Percentiles rank a stretch among this genome's conserved stretches.
Evolutionary conservation across 2,113 vertebrate species (phyloP).

Genomic region (Pavo muticus): DNA sequence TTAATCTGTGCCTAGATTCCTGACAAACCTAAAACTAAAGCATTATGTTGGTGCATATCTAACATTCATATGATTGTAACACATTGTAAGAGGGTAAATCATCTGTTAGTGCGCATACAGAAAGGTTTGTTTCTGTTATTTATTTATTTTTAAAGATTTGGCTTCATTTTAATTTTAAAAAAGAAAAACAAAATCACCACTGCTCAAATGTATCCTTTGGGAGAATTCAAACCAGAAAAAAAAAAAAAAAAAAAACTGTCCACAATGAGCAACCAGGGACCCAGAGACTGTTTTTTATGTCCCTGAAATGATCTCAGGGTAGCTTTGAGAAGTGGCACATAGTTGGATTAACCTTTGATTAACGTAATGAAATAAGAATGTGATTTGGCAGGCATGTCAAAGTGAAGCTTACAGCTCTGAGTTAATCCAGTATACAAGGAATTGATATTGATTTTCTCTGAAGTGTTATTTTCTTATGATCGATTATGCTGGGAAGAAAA

Average conservation of each 20-base stretch:
- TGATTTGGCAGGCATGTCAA: background rate
- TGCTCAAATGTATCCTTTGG: background rate
- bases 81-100: background rate
- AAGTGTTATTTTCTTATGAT: background rate
- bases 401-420: background rate
- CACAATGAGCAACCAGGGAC: background rate
- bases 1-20: background rate
- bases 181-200: background rate
- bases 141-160: background rate
- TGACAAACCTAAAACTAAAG: background rate
- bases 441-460: background rate
- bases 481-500: background rate
- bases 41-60: background rate
- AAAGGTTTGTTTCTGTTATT: background rate
- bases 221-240: background rate
- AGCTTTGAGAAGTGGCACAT: background rate
- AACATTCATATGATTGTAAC: accelerated
- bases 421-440: background rate
- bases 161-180: background rate
- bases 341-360: background rate
- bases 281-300: background rate
- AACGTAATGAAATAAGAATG: background rate
- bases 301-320: background rate
- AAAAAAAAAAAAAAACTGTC: background rate
- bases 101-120: background rate